Evolutionary conservation across 92 coral and sea anemone species (phyloP).

Genomic region (Porites lobata): DNA sequence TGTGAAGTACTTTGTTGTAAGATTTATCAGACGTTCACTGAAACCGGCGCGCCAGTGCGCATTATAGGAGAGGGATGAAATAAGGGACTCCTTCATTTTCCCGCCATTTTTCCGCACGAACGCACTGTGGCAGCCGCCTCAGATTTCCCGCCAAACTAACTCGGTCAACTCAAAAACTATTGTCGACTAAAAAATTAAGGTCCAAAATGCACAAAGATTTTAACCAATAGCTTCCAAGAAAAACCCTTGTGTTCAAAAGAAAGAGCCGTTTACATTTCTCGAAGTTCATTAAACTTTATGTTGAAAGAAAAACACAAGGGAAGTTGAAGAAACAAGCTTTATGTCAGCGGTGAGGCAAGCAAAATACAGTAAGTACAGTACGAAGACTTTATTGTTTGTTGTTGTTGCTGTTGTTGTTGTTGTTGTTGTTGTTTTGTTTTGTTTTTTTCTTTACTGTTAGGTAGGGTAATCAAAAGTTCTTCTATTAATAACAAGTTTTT

Average conservation of each 20-base stretch:
- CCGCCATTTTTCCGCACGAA: conserved; percentile 39
- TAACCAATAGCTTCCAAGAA: background rate
- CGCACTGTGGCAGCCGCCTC: conserved; percentile 33
- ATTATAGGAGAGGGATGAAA: too few relatives aligned
- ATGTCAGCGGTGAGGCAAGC: conserved; percentile 71
- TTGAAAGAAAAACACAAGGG: background rate
- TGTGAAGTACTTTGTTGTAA: too few relatives aligned
- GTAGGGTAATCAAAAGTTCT: too few relatives aligned
- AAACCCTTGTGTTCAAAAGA: background rate
- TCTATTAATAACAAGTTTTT: too few relatives aligned
- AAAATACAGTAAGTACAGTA: conserved; percentile 76
- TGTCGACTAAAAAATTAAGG: background rate
- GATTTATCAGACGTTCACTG: too few relatives aligned
- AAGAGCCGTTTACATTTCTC: background rate
- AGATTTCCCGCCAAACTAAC: conserved; percentile 30
- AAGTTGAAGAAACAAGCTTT: background rate
- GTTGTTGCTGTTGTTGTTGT: background rate
- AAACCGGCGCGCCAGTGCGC: too few relatives aligned
- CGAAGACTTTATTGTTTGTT: background rate
- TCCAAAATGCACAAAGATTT: background rate
- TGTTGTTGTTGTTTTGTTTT: too few relatives aligned
- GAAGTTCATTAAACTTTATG: background rate
- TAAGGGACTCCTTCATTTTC: background rate
- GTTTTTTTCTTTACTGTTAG: too few relatives aligned
- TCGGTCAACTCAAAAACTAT: background rate